Conservation (phyloP, 2,888 invertebrate genomes). For the Epicampocera succincta region DNA sequence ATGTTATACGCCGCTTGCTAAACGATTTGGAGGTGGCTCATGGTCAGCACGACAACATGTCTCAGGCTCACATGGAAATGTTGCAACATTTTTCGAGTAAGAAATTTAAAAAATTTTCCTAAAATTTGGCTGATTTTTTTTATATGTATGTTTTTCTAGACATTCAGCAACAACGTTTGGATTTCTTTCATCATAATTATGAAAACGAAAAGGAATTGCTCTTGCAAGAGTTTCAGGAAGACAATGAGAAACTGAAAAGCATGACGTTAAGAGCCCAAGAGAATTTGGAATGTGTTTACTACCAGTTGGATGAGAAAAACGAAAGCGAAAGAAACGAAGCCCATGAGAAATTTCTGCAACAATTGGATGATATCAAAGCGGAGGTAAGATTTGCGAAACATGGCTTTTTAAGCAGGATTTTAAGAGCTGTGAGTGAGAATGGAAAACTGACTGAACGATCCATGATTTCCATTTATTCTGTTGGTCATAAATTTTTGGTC, state of each 20-base stretch:
- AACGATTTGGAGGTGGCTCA: slow-evolving; percentile 87
- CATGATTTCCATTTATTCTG: too few species aligned
- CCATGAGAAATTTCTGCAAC: slow-evolving; percentile 82
- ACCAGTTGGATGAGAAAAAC: slow-evolving; percentile 83
- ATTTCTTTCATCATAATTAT: slow-evolving; percentile 83
- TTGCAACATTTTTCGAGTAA: slow-evolving; percentile 87
- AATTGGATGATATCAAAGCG: slow-evolving; percentile 83
- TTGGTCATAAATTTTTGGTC: too few species aligned
- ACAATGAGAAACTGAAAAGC: slow-evolving; percentile 83
- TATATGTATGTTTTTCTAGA: slow-evolving; percentile 80
- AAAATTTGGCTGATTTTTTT: background rate
- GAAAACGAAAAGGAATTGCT: slow-evolving; percentile 83
- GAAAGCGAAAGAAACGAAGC: slow-evolving; percentile 78
- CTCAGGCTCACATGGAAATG: slow-evolving; percentile 88
- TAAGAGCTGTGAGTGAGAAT: too few species aligned
- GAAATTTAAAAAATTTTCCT: slow-evolving; percentile 56
- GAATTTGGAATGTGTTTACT: slow-evolving; percentile 84
- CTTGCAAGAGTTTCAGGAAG: slow-evolving; percentile 83
- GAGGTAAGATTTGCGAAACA: slow-evolving; percentile 80
- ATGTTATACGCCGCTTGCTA: slow-evolving; percentile 85
- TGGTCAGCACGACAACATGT: slow-evolving; percentile 87
- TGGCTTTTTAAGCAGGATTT: too few species aligned
- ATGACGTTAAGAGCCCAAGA: slow-evolving; percentile 83
- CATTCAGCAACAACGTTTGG: slow-evolving; percentile 84
- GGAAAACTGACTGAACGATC: too few species aligned